Evolutionary conservation across 2,888 invertebrate genomes (phyloP).

Genomic region (Hydriomena furcata): DNA sequence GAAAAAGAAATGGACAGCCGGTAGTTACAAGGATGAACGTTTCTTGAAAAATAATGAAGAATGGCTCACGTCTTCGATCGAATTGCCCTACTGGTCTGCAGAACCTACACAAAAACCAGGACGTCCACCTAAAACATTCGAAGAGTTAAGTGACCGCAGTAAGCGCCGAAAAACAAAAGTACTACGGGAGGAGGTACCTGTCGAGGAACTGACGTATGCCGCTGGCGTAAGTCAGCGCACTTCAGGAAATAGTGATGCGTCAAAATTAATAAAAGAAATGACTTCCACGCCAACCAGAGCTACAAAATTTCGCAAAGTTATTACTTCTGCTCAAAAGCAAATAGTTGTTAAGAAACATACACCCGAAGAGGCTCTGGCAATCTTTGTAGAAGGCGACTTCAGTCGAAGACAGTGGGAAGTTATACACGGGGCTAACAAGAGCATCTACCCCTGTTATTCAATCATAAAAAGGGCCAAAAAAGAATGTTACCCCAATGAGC

Average conservation of each 20-base stretch:
- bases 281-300: background rate
- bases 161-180: background rate
- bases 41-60: background rate
- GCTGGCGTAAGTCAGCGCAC: background rate
- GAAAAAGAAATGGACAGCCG: too few relatives aligned
- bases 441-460: too few relatives aligned
- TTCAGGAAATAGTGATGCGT: background rate
- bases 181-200: background rate
- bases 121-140: background rate
- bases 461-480: too few relatives aligned
- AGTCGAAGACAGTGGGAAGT: background rate
- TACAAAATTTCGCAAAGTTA: background rate
- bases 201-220: background rate
- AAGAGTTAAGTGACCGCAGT: background rate
- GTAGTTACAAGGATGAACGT: too few relatives aligned
- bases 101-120: background rate
- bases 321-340: background rate
- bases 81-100: background rate
- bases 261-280: background rate
- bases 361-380: background rate
- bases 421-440: background rate
- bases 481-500: slow-evolving; percentile 14
- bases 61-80: background rate
- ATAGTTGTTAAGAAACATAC: background rate
- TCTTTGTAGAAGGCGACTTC: background rate